Percentiles rank a stretch among this genome's conserved stretches.
Evolutionary conservation across 2,888 invertebrate genomes (phyloP).

Genomic region (Andrena fulva): DNA sequence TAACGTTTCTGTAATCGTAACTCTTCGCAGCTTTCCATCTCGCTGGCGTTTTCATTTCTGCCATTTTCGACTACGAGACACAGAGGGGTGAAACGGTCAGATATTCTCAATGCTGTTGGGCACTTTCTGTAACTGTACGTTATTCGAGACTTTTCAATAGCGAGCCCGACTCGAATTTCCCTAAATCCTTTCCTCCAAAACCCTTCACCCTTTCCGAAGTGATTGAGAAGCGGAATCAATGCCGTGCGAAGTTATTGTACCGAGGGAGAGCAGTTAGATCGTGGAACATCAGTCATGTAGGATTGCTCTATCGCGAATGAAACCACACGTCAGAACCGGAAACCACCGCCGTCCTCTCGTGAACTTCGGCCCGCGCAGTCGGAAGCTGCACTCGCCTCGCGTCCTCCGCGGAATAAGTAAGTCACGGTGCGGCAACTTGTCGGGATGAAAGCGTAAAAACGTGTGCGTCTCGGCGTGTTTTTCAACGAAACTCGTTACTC

Average conservation of each 20-base stretch:
- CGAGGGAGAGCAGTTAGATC: neutral
- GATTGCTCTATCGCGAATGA: constrained; percentile 45
- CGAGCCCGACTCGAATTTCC: too few relatives aligned
- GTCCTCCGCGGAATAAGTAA: constrained; percentile 5
- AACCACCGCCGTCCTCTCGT: constrained; percentile 50
- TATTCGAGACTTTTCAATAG: too few relatives aligned
- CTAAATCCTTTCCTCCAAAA: neutral
- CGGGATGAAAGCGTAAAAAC: constrained; percentile 30
- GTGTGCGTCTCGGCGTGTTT: constrained; percentile 1
- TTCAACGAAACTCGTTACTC: neutral
- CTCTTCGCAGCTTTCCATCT: neutral
- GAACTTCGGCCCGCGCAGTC: constrained; percentile 39
- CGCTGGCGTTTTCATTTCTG: neutral
- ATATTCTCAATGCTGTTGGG: too few relatives aligned
- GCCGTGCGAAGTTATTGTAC: neutral
- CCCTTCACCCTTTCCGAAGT: neutral
- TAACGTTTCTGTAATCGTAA: constrained; percentile 15
- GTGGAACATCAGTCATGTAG: constrained; percentile 46
- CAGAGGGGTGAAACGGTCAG: too few relatives aligned
- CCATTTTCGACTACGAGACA: neutral
- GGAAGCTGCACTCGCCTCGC: neutral
- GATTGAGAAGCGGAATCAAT: neutral
- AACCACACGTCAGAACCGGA: constrained; percentile 62
- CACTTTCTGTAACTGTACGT: too few relatives aligned
- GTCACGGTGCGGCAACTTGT: neutral